Conservation (phyloP, 2,797 vertebrate genomes). For the Gallirallus australis region DNA sequence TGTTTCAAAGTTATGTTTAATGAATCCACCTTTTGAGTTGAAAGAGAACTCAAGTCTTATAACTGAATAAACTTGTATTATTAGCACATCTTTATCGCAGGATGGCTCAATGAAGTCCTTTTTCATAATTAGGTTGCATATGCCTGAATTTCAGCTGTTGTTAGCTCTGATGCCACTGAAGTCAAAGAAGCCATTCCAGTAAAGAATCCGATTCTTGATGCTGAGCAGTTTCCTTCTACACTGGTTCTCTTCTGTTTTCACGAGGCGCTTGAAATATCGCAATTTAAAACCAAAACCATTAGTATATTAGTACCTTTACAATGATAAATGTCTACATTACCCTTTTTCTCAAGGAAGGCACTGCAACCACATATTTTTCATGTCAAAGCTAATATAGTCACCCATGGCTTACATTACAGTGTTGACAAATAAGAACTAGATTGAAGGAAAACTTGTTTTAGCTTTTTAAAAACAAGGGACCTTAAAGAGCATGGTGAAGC, state of each 20-base stretch:
- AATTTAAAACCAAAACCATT: conserved; percentile 32
- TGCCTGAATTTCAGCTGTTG: background rate
- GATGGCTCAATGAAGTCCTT: background rate
- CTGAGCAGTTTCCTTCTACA: background rate
- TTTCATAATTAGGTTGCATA: background rate
- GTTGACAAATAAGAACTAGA: background rate
- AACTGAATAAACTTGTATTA: background rate
- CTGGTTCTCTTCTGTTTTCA: background rate
- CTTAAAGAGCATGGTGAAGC: background rate
- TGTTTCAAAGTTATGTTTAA: background rate
- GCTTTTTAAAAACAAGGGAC: background rate
- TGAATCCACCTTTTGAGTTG: background rate
- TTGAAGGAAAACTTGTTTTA: background rate
- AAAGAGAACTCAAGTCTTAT: background rate
- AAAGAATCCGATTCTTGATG: background rate
- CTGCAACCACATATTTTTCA: conserved; percentile 10
- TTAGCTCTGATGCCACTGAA: background rate
- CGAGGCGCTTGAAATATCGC: background rate
- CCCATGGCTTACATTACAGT: background rate
- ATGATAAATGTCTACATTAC: background rate
- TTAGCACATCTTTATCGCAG: background rate
- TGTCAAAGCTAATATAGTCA: background rate
- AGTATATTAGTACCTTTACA: background rate
- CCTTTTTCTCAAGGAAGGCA: background rate
- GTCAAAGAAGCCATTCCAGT: background rate